These are phyloP conservation scores for Caretta caretta DNA, from an alignment of 2,113 vertebrate species.

Conservation along the genomic window DNA sequence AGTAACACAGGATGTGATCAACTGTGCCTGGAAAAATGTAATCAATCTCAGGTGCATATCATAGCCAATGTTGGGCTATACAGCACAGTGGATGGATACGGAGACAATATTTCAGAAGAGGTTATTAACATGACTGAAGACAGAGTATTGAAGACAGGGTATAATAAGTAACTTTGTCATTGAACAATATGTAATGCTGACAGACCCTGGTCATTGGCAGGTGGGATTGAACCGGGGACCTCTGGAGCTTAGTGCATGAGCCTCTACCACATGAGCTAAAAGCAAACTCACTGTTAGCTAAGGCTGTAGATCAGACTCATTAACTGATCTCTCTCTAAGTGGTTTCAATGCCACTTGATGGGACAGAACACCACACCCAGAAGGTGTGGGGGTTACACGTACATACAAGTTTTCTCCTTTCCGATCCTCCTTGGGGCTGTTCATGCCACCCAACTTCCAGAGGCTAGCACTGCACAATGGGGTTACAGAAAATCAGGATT, in stretches of 20 bases:
- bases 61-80: not conserved
- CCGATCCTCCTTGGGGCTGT: accelerated
- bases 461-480: not conserved
- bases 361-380: too few species aligned
- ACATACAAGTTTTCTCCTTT: not conserved
- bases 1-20: not conserved
- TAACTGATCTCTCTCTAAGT: too few species aligned
- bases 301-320: too few species aligned
- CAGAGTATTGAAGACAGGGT: not conserved
- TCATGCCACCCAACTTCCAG: accelerated
- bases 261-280: too few species aligned
- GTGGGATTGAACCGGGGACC: too few species aligned
- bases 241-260: too few species aligned
- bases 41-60: not conserved
- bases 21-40: not conserved
- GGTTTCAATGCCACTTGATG: too few species aligned
- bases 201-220: too few species aligned
- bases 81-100: not conserved
- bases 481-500: not conserved
- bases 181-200: not conserved
- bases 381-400: too few species aligned
- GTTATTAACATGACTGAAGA: not conserved
- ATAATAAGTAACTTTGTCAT: not conserved
- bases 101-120: not conserved
- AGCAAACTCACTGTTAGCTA: too few species aligned